These are phyloP conservation scores for Gasterosteus aculeatus DNA, from an alignment of 2,113 vertebrate genomes.

Conservation along the genomic window DNA sequence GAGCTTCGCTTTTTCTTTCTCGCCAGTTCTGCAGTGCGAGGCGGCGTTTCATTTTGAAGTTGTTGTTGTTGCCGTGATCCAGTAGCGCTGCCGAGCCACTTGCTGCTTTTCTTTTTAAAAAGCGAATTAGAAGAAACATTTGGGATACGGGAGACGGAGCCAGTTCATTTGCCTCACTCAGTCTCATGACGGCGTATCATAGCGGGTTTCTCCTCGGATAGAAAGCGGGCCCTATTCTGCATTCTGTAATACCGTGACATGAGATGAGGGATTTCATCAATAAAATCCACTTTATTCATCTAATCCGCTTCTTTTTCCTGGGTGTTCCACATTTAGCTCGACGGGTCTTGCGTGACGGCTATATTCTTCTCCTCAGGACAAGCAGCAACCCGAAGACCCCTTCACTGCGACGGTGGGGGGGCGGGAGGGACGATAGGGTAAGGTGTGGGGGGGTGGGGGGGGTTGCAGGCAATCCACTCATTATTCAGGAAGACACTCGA, in stretches of 20 bases:
- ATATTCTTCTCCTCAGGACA: conserved; percentile 49
- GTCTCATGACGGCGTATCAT: neutral
- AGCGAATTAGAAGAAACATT: neutral
- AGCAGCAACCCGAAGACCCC: conserved; percentile 54
- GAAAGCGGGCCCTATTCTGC: neutral
- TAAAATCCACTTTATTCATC: conserved; percentile 54
- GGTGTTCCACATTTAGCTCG: conserved; percentile 63
- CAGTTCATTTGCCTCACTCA: conserved; percentile 30
- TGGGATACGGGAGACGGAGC: conserved; percentile 8
- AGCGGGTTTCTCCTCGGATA: conserved; percentile 18
- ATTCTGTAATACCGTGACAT: conserved; percentile 23
- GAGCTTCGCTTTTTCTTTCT: conserved; percentile 13
- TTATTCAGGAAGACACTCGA: conserved; percentile 83
- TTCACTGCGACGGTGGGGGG: conserved; percentile 57
- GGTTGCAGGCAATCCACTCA: conserved; percentile 64
- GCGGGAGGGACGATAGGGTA: conserved; percentile 47
- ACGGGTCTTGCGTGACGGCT: conserved; percentile 49
- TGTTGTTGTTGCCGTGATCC: neutral
- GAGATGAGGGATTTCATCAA: conserved; percentile 43
- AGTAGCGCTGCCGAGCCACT: conserved; percentile 8
- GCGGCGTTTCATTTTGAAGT: neutral
- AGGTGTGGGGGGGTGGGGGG: neutral
- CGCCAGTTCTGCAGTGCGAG: conserved; percentile 2
- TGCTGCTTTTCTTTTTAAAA: conserved; percentile 13
- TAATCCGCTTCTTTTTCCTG: conserved; percentile 39